Base-by-base conservation (phyloP, 2,797 vertebrate species). In the Limosa lapponica region DNA sequence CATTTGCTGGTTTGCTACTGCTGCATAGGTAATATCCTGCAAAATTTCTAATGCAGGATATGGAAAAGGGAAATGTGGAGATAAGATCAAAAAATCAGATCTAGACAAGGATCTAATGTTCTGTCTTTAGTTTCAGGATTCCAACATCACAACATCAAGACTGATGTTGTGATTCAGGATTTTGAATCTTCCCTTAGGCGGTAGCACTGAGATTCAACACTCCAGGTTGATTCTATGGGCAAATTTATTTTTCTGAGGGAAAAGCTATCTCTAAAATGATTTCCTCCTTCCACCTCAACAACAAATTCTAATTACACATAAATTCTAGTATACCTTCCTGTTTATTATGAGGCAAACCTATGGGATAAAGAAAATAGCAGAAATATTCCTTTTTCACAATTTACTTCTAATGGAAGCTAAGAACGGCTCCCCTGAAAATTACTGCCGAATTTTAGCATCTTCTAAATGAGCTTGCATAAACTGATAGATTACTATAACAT, bases 281-380 rank as follows among this genome's bases (percentile, higher is more conserved):
- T 77, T 81, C 11, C 8, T 32, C n/a, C 20, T 4, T 71, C 23
- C 24, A 61, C 11, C 22, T 55, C 20, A 65, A 78, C 82, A 36
- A 2, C 13, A 88, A 84, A 74, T 57, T 11, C 5, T 24, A 79
- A 27, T 59, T 59, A 22, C 14, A 46, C 11, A 14, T 34, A 34
- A 61, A 73, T 75, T 74, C 28, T 57, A 59, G 7, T 32, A 10
- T 55, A 57, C 18, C 11, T 25, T 34, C 17, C 20, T 69, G 10
- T 52, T 87, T 66, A 30, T 67, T 71, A 16, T 2, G 4, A 69
- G 15, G 27, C 16, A 79, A 44, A 78, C 10, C 59, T 82, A 19
- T 0, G 1, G 20, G 22, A 34, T 36, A 55, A n/a, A 51, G 8
- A 11, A 81, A 67, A 46, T 10, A 73, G 18, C 4, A n/a, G 11